Base-by-base conservation (phyloP, 2,888 invertebrate genomes). In the Agrypnus murinus region DNA sequence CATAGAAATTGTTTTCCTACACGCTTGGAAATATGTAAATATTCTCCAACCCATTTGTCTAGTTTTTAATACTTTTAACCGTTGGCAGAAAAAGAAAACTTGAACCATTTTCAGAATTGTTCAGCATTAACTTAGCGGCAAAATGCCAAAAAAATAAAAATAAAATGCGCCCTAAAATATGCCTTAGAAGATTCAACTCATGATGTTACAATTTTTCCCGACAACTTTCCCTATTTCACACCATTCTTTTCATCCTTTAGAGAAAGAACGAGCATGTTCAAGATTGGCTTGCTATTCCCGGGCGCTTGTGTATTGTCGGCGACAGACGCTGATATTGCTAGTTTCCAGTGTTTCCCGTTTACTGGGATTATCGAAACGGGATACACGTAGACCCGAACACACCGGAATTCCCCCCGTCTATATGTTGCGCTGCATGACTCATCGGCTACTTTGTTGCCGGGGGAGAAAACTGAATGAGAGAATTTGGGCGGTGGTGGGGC, bases 401-500 rank as follows among this genome's bases (percentile, higher is more conserved):
- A 58, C 65, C 66, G 66, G 69, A 73, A 69, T 63, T 69, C 65
- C 45, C 64, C 48, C 63, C 25, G 65, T 68, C 65, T 46, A 66
- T 64, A 14, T 25, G 40, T 46, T 62, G 55, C 62, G 46, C 58
- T 25, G 65, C 45, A 66, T 76, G 74, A 76, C 68, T 76, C 76
- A 76, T 72, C 69, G 72, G 74, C 57, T 55, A 66, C 65, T 71
- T 73, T 72, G 71, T 69, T 74, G 67, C 68, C 34, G 68, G 73
- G 73, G 62, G 59, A 25, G 68, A 62, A 62, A 69, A 64, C 32
- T 59, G 53, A 64, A 67, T 50, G 58, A 31, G 34, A 38, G 63
- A 34, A 34, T 55, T n/a, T 36, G 38, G 48, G 69, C 17, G 57
- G 45, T 15, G 32, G n/a, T n/a, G n/a, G n/a, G n/a, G n/a, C n/a